Evolutionary conservation across 1,140 invertebrate genomes (phyloP).

Genomic region (Cherax quadricarinatus): DNA sequence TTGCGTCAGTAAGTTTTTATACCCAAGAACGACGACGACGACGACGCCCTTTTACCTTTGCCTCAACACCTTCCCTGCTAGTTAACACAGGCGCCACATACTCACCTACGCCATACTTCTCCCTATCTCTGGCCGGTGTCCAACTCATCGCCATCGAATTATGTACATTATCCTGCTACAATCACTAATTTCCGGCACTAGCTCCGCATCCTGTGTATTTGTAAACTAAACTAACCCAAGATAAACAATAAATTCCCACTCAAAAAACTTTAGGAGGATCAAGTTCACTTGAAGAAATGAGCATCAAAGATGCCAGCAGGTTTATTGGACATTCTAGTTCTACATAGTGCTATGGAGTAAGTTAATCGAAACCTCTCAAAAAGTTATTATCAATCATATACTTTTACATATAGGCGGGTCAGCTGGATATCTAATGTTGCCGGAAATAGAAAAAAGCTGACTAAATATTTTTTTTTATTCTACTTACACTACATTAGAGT

Average conservation of each 20-base stretch:
- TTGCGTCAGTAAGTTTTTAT: neutral
- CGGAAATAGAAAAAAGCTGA: constrained; percentile 19
- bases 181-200: constrained; percentile 35
- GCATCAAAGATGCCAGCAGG: neutral
- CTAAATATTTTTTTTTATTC: neutral
- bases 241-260: constrained; percentile 50
- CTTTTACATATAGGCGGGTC: constrained; percentile 53
- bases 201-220: constrained; percentile 53
- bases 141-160: constrained; percentile 70
- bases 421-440: constrained; percentile 59
- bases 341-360: neutral
- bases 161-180: constrained; percentile 34
- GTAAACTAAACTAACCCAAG: constrained; percentile 32
- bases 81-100: neutral
- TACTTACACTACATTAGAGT: too few relatives aligned
- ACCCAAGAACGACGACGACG: neutral
- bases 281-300: neutral
- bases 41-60: neutral
- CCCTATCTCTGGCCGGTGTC: constrained; percentile 75
- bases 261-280: constrained; percentile 1
- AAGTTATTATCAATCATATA: neutral
- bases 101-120: constrained; percentile 76
- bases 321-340: too few relatives aligned
- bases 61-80: neutral
- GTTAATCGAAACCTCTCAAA: neutral